phyloP scores from a whole-genome alignment of 2,797 vertebrate species.

The Sylvilagus floridanus region DNA sequence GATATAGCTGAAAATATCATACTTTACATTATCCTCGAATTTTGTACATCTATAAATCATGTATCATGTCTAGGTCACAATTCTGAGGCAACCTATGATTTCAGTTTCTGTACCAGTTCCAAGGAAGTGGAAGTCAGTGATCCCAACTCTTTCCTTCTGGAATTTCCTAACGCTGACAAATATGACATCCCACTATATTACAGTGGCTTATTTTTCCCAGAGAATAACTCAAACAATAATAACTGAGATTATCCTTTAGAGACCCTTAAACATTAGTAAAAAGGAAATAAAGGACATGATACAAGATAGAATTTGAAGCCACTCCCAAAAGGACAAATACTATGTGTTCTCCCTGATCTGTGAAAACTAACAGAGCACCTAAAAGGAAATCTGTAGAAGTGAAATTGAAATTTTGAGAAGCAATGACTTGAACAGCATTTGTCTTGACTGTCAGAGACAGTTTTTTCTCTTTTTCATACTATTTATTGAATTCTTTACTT shows the following conservation, averaged over 20 bases:
- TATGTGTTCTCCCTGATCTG: no score
- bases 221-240: slow-evolving; percentile 15
- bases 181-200: not conserved
- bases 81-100: not conserved
- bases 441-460: no score
- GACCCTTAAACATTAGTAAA: slow-evolving; percentile 7
- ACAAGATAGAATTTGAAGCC: not conserved
- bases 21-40: slow-evolving; percentile 14
- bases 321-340: no score
- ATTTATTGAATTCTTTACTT: no score
- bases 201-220: not conserved
- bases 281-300: slow-evolving; percentile 11
- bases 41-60: not conserved
- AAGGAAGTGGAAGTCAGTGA: slow-evolving; percentile 25
- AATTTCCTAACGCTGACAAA: slow-evolving; percentile 33
- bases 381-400: no score
- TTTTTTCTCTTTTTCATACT: no score
- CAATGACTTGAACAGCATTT: no score
- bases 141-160: not conserved
- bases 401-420: no score
- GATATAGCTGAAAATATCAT: not conserved
- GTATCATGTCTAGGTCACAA: not conserved
- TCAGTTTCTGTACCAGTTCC: slow-evolving; percentile 33
- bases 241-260: not conserved
- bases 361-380: no score